A percentile compares a stretch with the other conserved stretches of the same genome.
phyloP scores from a whole-genome alignment of 2,888 invertebrate species.

The Nasonia oneida region DNA sequence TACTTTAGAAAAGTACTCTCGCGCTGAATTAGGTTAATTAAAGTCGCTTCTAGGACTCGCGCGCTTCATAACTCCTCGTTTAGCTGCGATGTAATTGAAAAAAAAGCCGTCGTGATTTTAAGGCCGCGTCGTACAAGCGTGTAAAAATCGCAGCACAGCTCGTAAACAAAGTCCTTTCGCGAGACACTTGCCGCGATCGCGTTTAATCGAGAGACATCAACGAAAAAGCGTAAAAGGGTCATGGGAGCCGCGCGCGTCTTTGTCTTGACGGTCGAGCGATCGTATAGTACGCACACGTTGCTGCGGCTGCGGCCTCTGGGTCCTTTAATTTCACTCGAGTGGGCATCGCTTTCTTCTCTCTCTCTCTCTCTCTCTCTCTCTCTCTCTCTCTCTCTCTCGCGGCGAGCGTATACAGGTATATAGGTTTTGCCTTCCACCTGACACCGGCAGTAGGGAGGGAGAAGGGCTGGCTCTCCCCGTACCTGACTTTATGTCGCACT shows the following conservation, averaged over 20 bases:
- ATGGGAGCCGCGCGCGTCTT: slow-evolving; percentile 25
- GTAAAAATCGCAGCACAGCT: neutral
- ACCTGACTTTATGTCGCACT: slow-evolving; percentile 53
- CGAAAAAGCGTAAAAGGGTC: slow-evolving; percentile 55
- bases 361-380: neutral
- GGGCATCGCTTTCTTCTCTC: slow-evolving; percentile 41
- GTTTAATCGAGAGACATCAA: neutral
- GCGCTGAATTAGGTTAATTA: slow-evolving; percentile 57
- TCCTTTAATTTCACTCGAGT: slow-evolving; percentile 62
- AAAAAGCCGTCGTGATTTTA: neutral
- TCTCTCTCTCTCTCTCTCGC: neutral
- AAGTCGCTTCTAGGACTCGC: slow-evolving; percentile 30
- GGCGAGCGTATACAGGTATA: slow-evolving; percentile 8
- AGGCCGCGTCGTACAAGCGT: neutral
- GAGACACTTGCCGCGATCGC: neutral
- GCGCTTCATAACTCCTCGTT: neutral
- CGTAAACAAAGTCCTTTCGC: neutral
- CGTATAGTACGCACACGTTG: slow-evolving; percentile 11
- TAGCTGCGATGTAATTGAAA: neutral
- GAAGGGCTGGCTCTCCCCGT: neutral
- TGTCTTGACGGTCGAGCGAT: slow-evolving; percentile 34
- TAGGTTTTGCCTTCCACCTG: slow-evolving; percentile 65
- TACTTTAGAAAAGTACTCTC: slow-evolving; percentile 55
- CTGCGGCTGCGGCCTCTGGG: slow-evolving; percentile 45
- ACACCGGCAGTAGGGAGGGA: slow-evolving; percentile 51